phyloP scores from a whole-genome alignment of 2,797 vertebrate species.

The Halcyon smyrnensis region DNA sequence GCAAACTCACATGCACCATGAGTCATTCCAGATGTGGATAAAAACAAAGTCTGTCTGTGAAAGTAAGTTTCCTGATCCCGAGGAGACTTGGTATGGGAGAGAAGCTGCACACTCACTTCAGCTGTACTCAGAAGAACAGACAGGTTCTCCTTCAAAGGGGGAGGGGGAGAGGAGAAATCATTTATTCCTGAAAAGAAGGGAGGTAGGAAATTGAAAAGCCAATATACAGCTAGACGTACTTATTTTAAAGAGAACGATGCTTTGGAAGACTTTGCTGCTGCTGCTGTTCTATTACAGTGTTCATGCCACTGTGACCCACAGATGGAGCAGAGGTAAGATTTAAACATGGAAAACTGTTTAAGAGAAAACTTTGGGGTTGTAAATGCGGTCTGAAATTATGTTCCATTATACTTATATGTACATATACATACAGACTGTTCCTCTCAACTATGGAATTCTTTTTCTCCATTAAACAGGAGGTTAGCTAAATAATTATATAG shows the following conservation, averaged over 20 bases:
- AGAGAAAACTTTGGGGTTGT: not conserved
- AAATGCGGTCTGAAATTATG: not conserved
- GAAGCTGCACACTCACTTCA: slow-evolving; percentile 47
- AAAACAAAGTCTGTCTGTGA: slow-evolving; percentile 81
- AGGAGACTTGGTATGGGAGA: slow-evolving; percentile 73
- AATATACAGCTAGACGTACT: not conserved
- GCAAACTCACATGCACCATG: slow-evolving; percentile 82
- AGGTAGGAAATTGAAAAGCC: not conserved
- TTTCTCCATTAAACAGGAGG: not conserved
- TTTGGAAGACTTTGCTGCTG: slow-evolving; percentile 73
- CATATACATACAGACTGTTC: not conserved
- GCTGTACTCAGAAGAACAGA: slow-evolving; percentile 46
- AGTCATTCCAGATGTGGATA: slow-evolving; percentile 86
- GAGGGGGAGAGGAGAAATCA: slow-evolving; percentile 18
- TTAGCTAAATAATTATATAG: not conserved
- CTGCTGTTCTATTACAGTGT: slow-evolving; percentile 77
- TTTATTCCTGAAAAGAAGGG: slow-evolving; percentile 40
- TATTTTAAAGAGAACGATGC: slow-evolving; percentile 69
- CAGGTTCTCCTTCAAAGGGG: slow-evolving; percentile 36
- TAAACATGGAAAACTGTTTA: slow-evolving; percentile 38
- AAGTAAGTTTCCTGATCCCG: slow-evolving; percentile 75
- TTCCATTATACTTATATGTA: not conserved
- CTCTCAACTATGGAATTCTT: not conserved
- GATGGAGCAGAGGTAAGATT: slow-evolving; percentile 82
- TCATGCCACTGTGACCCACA: slow-evolving; percentile 70